A percentile compares a stretch with the other conserved stretches of the same genome.
phyloP scores from a whole-genome alignment of 2,797 vertebrate species.

The Pterois miles region DNA sequence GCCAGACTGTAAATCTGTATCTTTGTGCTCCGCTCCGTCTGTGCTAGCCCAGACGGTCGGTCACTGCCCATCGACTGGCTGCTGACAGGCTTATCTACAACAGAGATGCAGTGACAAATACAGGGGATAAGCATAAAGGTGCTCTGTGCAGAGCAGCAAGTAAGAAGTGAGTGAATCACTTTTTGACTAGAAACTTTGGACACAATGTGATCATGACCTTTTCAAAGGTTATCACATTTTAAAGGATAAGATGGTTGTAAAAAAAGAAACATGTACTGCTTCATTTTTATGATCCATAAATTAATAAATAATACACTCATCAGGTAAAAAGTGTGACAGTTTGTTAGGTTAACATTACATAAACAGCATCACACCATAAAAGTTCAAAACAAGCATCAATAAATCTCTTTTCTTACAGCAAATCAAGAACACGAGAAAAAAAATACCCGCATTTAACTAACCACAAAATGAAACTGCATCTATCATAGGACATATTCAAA shows the following conservation, averaged over 20 bases:
- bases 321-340: background rate
- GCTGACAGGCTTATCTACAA: conserved; percentile 70
- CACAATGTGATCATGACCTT: background rate
- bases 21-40: conserved; percentile 50
- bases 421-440: background rate
- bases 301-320: background rate
- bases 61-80: conserved; percentile 53
- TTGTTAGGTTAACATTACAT: background rate
- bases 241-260: background rate
- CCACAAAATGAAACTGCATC: background rate
- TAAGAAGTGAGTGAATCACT: background rate
- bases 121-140: conserved; percentile 22
- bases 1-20: conserved; percentile 40
- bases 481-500: background rate
- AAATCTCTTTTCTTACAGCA: background rate
- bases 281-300: background rate
- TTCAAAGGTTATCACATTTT: background rate
- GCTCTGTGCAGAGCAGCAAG: background rate
- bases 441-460: background rate
- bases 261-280: background rate
- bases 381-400: background rate
- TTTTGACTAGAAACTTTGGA: background rate
- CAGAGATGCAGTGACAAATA: conserved; percentile 49
- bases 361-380: background rate
- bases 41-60: conserved; percentile 37